Conservation (phyloP, 2,113 vertebrate species). For the Nibea coibor region DNA sequence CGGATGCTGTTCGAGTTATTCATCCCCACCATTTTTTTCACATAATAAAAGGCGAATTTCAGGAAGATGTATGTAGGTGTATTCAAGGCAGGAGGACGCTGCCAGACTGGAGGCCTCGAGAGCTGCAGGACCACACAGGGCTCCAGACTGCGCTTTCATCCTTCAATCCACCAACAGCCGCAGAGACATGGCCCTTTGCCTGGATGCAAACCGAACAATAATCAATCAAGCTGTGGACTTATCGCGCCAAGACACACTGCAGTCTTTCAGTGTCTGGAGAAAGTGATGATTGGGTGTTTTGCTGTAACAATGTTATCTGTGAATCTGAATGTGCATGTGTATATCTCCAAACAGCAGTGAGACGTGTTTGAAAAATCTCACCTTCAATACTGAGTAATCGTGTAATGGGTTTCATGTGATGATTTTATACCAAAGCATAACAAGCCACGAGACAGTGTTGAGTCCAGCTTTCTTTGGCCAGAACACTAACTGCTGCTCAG, state of each 20-base stretch:
- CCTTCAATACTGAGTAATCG: conserved; percentile 16
- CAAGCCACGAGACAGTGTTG: conserved; percentile 1
- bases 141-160: conserved; percentile 53
- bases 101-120: conserved; percentile 8
- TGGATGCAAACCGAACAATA: conserved; percentile 63
- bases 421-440: conserved; percentile 37
- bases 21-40: background rate
- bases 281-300: conserved; percentile 24
- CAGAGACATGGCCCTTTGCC: conserved; percentile 57
- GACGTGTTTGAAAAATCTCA: conserved; percentile 6
- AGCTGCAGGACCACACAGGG: conserved; percentile 49
- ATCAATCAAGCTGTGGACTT: conserved; percentile 65
- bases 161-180: conserved; percentile 66
- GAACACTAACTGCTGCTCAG: conserved; percentile 20
- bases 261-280: background rate
- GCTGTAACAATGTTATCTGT: background rate
- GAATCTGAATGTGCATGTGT: background rate
- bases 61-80: conserved; percentile 46
- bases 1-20: background rate
- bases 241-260: conserved; percentile 44
- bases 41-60: conserved; percentile 18
- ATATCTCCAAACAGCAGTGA: background rate
- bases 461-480: conserved; percentile 42
- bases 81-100: conserved; percentile 29
- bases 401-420: conserved; percentile 14